Base-by-base conservation (phyloP, 2,113 vertebrate species). In the Caranx melampygus region DNA sequence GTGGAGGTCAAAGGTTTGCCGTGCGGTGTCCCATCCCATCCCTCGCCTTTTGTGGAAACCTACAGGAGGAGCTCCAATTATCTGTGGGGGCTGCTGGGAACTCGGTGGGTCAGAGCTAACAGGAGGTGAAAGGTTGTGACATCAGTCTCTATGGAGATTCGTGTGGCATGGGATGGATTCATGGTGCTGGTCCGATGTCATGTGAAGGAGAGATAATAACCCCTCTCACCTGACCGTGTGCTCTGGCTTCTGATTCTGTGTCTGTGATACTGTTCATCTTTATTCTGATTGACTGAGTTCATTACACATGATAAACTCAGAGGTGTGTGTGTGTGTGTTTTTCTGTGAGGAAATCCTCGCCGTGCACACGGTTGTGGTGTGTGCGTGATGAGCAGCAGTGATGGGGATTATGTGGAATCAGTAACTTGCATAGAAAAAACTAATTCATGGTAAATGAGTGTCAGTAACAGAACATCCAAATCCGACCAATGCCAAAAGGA, bases 81-180 rank as follows among this genome's bases (percentile, higher is more conserved):
- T 78, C 58, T 76, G 26, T 26, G 16, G 40, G 9, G 12, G 54
- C 31, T 72, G 42, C 74, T 63, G 69, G 54, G 69, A 83, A 67
- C 63, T 47, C 16, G 37, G 37, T 57, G 12, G 71, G 45, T 52
- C 33, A 11, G 55, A 59, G 59, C 75, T 66, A 40, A 42, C 3
- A 5, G 42, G 71, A 55, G 84, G 84, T 86, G 77, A 90, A 84
- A 87, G 81, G 88, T 81, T 63, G 74, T 75, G 87, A 71, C 75
- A 44, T 72, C 21, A 0, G 75, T 80, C 60, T 81, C 90, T 57
- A 72, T 81, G 81, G 81, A 67, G 85, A 26, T 78, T 0, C 20
- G 35, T 52, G 78, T 6, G 82, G 68, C 63, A 68, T 75, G 59
- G 14, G 18, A 34, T 63, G 21, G 21, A 44, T 58, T 57, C 18